A percentile compares a stretch with the other conserved stretches of the same genome.
These are phyloP conservation scores for Drosophila helvetica DNA, from an alignment of 2,888 invertebrate genomes.

Conservation along the genomic window DNA sequence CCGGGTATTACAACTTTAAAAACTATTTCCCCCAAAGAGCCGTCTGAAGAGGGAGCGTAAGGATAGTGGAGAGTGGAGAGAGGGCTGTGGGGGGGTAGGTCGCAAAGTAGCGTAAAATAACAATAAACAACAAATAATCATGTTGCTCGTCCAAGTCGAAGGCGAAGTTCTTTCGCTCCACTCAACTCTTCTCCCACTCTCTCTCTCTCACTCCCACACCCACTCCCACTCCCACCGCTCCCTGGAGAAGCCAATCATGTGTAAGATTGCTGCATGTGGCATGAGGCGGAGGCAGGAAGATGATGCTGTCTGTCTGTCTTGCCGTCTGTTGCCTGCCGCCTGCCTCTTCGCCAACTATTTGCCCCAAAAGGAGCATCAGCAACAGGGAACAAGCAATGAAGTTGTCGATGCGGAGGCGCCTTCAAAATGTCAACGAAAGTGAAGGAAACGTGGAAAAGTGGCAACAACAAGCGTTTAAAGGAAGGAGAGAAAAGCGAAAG, in stretches of 20 bases:
- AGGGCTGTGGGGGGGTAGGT: constrained; percentile 2
- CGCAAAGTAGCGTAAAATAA: constrained; percentile 72
- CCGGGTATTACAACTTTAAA: constrained; percentile 42
- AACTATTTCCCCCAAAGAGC: constrained; percentile 51
- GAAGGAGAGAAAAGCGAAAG: constrained; percentile 24
- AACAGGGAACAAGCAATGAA: constrained; percentile 21
- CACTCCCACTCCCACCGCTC: constrained; percentile 6
- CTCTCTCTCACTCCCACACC: background rate
- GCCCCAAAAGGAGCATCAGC: constrained; percentile 23
- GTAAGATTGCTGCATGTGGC: constrained; percentile 58
- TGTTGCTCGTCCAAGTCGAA: constrained; percentile 58
- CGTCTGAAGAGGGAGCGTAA: background rate
- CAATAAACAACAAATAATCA: constrained; percentile 77
- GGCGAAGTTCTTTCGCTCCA: constrained; percentile 15
- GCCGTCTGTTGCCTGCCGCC: background rate
- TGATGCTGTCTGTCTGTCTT: constrained; percentile 26
- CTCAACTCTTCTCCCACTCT: background rate
- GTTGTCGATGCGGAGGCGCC: constrained; percentile 43
- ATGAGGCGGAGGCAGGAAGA: constrained; percentile 19
- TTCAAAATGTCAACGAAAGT: constrained; percentile 74
- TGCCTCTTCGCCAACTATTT: constrained; percentile 53
- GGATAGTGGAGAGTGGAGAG: background rate
- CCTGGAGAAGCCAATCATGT: constrained; percentile 71
- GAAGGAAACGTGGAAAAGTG: constrained; percentile 21
- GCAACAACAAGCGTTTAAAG: constrained; percentile 22